Conservation (phyloP, 2,113 vertebrate genomes). For the Poicephalus meyeri region DNA sequence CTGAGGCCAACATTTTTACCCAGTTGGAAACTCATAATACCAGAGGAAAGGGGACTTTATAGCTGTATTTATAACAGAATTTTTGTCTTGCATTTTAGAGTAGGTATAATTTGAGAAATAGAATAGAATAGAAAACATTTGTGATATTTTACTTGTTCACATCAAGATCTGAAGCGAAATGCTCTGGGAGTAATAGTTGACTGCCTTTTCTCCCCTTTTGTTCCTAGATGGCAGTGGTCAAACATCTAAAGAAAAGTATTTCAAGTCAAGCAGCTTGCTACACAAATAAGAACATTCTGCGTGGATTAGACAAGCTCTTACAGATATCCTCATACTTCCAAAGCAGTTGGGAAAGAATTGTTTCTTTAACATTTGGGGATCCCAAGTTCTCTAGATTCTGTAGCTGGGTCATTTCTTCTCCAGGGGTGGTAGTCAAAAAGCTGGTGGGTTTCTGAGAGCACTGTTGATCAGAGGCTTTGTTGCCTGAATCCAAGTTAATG, state of each 20-base stretch:
- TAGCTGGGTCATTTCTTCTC: not conserved
- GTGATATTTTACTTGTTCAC: not conserved
- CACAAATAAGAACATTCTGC: not conserved
- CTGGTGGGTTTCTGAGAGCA: not conserved
- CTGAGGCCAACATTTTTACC: not conserved
- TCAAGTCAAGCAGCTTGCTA: not conserved
- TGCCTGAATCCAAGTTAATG: not conserved
- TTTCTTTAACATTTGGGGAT: not conserved
- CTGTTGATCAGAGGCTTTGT: not conserved
- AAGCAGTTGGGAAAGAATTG: not conserved
- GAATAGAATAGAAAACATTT: not conserved
- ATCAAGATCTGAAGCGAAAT: not conserved
- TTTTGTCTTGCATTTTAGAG: not conserved
- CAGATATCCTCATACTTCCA: not conserved
- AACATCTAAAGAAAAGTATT: not conserved
- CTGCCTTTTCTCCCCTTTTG: not conserved
- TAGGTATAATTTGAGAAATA: not conserved
- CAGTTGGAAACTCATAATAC: not conserved
- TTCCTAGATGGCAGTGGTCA: not conserved
- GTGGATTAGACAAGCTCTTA: not conserved
- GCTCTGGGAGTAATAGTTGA: not conserved
- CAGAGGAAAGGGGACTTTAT: not conserved
- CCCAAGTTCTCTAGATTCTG: not conserved
- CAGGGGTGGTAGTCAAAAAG: not conserved
- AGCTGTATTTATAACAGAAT: not conserved